Base-by-base conservation (phyloP, 2,797 vertebrate species). In the Eupleurogrammus muticus region DNA sequence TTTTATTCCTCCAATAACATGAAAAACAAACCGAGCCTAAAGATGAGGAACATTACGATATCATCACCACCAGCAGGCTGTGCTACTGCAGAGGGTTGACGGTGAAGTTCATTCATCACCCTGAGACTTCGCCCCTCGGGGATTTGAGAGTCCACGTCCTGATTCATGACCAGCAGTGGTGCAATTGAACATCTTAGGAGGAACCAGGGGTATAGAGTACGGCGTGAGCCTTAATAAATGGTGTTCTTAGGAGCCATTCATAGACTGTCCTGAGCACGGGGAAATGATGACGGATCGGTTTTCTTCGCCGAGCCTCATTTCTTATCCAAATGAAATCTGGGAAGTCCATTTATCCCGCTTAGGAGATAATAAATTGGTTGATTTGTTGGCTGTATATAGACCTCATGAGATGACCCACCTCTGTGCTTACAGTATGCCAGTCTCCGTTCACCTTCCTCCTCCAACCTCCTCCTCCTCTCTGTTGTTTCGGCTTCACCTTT, bases 271-370 rank as follows among this genome's bases (percentile, higher is more conserved):
- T 8, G 21, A 42, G 69, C 77, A 55, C 51, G 13, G 40, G 50
- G 67, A 51, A 87, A 90, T 85, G 86, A 91, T 90, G 87, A 92
- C 63, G 48, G 86, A 92, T 89, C 3, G 80, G 72, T 80, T 89
- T 88, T 85, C 81, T 83, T 73, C 71, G 80, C 79, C 1, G 32
- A 63, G 84, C 60, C 85, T 90, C 75, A 84, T 90, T 90, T 87
- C 85, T 91, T 93, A 91, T 90, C 90, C 90, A 91, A 93, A 92
- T 93, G 89, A 92, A 89, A 88, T 87, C 87, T 70, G 3, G 87
- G 80, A 80, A 82, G 82, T 82, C 81, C 84, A 91, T 90, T 91
- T 73, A 89, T 87, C 83, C 81, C 57, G 44, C 71, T 89, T 83
- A 83, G 66, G 78, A 85, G 78, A 89, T 88, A 87, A 90, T 88